phyloP scores from a whole-genome alignment of 2,888 invertebrate genomes.

The Nymphalis c-album region DNA sequence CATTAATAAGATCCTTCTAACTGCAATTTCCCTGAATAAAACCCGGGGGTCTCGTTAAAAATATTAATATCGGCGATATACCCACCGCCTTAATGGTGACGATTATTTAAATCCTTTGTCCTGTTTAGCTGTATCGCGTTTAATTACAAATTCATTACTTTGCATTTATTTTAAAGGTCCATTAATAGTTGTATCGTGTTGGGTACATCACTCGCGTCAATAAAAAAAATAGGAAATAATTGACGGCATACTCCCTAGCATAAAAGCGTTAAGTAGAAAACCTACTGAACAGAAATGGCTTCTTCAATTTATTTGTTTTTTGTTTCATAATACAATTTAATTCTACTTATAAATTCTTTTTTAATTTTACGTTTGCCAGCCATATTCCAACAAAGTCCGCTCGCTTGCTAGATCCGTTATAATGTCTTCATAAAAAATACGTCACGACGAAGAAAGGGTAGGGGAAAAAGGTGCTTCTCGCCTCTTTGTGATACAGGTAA shows the following conservation, averaged over 20 bases:
- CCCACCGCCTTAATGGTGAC: conserved; percentile 66
- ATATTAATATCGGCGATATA: conserved; percentile 77
- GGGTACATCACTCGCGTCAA: too few relatives aligned
- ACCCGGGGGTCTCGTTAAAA: conserved; percentile 65
- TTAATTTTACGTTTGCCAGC: conserved; percentile 46
- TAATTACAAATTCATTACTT: conserved; percentile 36
- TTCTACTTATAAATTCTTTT: conserved; percentile 40
- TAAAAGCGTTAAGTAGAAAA: neutral
- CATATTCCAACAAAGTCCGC: conserved; percentile 51
- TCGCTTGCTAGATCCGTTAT: conserved; percentile 50
- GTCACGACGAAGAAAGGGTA: conserved; percentile 56
- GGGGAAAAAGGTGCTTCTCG: conserved; percentile 52
- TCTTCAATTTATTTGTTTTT: conserved; percentile 22
- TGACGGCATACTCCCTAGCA: neutral
- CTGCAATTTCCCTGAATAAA: conserved; percentile 79
- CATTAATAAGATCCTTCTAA: conserved; percentile 81
- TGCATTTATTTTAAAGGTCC: conserved; percentile 12
- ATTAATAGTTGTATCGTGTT: neutral
- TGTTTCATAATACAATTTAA: conserved; percentile 26
- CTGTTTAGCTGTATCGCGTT: conserved; percentile 39
- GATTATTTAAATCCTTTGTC: conserved; percentile 63
- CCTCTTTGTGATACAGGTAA: conserved; percentile 66
- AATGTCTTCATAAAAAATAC: conserved; percentile 57
- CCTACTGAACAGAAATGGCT: neutral
- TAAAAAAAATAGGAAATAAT: neutral